Evolutionary conservation across 92 coral and sea anemone genomes (phyloP).

Genomic region (Micromussa lordhowensis): DNA sequence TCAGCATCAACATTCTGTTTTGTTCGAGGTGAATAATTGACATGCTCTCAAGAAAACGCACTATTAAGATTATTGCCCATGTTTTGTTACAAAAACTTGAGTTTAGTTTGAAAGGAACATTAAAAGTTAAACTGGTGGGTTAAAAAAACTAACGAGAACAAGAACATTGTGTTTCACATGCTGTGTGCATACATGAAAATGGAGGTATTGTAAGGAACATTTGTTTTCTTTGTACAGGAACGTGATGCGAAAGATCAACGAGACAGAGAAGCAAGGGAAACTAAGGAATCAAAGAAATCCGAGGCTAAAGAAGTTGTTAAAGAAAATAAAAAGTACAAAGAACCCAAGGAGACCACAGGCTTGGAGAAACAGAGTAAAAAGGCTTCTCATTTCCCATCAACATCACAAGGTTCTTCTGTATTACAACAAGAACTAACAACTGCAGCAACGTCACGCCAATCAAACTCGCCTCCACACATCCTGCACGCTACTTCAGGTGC

Average conservation of each 20-base stretch:
- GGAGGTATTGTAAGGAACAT: conserved; percentile 5
- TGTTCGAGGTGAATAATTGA: neutral
- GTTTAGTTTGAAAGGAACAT: neutral
- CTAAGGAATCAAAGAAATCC: conserved; percentile 71
- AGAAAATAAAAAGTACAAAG: conserved; percentile 66
- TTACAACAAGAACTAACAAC: conserved; percentile 62
- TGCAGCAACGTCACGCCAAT: conserved; percentile 51
- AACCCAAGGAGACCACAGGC: conserved; percentile 70
- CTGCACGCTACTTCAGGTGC: conserved; percentile 66
- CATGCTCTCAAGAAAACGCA: neutral
- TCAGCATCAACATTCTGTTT: too few species aligned
- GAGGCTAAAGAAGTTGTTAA: conserved; percentile 58
- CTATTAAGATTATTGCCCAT: neutral
- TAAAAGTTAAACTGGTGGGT: neutral
- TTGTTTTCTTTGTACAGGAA: conserved; percentile 39
- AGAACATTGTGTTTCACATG: too few species aligned
- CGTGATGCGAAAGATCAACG: conserved; percentile 63
- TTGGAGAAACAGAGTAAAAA: conserved; percentile 79
- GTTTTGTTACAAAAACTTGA: neutral
- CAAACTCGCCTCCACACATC: conserved; percentile 61
- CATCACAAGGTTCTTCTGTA: conserved; percentile 75
- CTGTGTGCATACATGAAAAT: neutral
- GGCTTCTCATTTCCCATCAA: conserved; percentile 71
- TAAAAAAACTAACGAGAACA: neutral
- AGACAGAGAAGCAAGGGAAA: conserved; percentile 77